Evolutionary conservation across 2,888 invertebrate genomes (phyloP), one percentile per base, ranked within the genome.

Genomic region (Rhorus exstirpatorius): DNA sequence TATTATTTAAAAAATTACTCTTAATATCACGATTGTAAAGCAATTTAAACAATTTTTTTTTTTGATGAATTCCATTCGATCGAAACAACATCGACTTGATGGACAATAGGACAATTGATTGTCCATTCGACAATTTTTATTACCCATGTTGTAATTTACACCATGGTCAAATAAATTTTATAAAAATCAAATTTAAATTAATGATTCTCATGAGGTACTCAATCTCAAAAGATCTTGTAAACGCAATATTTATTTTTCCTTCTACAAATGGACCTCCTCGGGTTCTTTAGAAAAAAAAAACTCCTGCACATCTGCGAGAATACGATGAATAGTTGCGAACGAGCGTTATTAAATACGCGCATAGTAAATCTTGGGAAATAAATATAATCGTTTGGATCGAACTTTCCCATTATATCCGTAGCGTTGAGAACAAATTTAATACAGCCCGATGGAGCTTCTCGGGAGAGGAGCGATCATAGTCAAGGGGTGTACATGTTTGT

Each of bases 361-460:
- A 38, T n/a, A 24, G 24, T 61, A 41, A 19, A 35, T 41, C 60
- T 26, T 53, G 24, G 71, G 53, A 77, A 65, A 77, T 35, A 24
- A 60, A 58, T 65, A 75, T 75, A 75, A 75, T 79, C 79, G 65
- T 75, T 65, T 14, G 14, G 44, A 82, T 82, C 51, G 70, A 71
- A 71, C 41, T 81, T 61, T 67, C n/a, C 63, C 70, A 79, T 75
- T 55, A 67, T 79, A 75, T n/a, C 44, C 78, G 78, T 26, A 63
- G 78, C 70, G 58, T 58, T 58, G 41, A 75, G 58, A 65, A 74
- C 46, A 75, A 68, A 71, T 75, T 70, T 51, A 67, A 82, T 60
- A 53, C 70, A 26, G 68, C 55, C 24, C 19, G 60, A 35, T 70
- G 70, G 10, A 71, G 71, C 70, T 76, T 60, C 35, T 21, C 58